Evolutionary conservation across 2,888 invertebrate species (phyloP).

Genomic region (Monochamus alternatus): DNA sequence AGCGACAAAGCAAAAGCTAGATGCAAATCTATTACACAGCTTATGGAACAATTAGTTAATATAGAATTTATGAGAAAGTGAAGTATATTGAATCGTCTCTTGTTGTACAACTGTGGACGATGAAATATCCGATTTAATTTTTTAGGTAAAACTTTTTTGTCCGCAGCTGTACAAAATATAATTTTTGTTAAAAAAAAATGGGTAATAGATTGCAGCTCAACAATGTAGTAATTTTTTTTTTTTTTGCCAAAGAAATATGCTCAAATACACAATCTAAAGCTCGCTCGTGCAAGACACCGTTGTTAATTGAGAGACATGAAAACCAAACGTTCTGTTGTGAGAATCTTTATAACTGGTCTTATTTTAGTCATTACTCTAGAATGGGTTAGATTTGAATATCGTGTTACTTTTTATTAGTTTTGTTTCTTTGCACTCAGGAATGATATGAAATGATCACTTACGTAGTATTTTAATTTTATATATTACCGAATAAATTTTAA

Average conservation of each 20-base stretch:
- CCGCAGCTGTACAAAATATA: no score
- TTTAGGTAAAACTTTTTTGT: no score
- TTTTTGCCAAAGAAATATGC: not conserved
- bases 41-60: no score
- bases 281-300: conserved; percentile 9
- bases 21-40: no score
- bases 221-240: not conserved
- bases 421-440: conserved; percentile 62
- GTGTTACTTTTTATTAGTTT: conserved; percentile 43
- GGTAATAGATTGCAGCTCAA: not conserved
- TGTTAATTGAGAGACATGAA: not conserved
- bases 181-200: not conserved
- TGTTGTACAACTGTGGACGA: no score
- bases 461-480: conserved; percentile 57
- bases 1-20: no score
- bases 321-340: conserved; percentile 20
- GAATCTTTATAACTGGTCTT: conserved; percentile 42
- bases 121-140: no score
- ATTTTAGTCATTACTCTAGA: conserved; percentile 48
- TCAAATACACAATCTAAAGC: conserved; percentile 17
- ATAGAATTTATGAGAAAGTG: no score
- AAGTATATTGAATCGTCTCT: no score
- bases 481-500: conserved; percentile 48
- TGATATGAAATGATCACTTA: conserved; percentile 53
- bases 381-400: conserved; percentile 44